Evolutionary conservation across 2,888 invertebrate genomes (phyloP), one percentile per base, ranked within the genome.

Genomic region (Apoderus coryli): DNA sequence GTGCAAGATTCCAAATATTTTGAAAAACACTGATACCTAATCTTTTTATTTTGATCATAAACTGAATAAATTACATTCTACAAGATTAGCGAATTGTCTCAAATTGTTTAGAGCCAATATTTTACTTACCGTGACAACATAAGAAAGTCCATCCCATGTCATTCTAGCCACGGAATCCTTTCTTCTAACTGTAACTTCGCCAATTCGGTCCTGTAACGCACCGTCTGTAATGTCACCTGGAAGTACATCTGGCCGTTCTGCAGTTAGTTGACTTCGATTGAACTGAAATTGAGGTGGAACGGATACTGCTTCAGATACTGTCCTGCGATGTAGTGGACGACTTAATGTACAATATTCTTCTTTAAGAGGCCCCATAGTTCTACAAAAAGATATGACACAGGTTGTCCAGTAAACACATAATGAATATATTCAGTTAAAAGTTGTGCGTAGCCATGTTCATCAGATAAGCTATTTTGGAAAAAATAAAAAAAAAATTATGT

Each of bases 141-240:
- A 78, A 47, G 78, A 73, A 32, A 84, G 62, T 37, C 82, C 82
- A 45, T 76, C 75, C 56, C 78, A 70, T 13, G 84, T 80, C 70
- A 85, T 79, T 48, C 77, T 65, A 22, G 80, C 77, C 16, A 85
- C 85, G 37, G 84, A 81, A 48, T 84, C 81, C 64, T 79, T 79
- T 52, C 77, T 68, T 22, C 65, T 54, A 5, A 65, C 55, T 3
- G 61, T 42, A 50, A 47, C 50, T 38, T 41, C 52, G 40, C 45
- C 40, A 31, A 40, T 25, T n/a, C 44, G 42, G n/a, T 52, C 53
- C 19, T n/a, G 19, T 6, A 6, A 50, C 50, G 61, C 44, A n/a
- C 53, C 49, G 39, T 56, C 54, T 33, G 50, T 46, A 48, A 55
- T 48, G 48, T 56, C 19, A 9, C 10, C 12, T 47, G 61, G 60